Conservation (phyloP, 92 coral and sea anemone species). For the Bergia puertoricense region DNA sequence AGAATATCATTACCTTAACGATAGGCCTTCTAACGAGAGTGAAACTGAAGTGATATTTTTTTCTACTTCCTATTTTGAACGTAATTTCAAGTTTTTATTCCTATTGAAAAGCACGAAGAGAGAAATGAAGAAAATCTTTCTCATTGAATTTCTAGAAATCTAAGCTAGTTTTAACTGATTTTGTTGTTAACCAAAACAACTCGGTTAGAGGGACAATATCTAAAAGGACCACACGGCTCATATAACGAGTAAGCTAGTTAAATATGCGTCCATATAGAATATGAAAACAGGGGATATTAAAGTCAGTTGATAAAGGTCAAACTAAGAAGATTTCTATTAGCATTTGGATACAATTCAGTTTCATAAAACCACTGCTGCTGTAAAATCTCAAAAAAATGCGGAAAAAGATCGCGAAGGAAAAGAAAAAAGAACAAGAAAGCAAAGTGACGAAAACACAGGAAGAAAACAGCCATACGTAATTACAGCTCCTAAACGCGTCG, state of each 20-base stretch:
- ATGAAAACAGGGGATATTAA: neutral
- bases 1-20: constrained; percentile 20
- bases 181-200: constrained; percentile 6
- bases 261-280: neutral
- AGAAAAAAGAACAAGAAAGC: neutral
- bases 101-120: neutral
- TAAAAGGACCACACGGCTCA: neutral
- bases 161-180: neutral
- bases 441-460: neutral
- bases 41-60: constrained; percentile 2
- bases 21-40: neutral
- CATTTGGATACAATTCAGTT: neutral
- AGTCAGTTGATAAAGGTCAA: neutral
- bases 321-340: neutral
- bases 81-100: neutral
- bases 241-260: constrained; percentile 20
- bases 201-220: constrained; percentile 10
- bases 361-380: neutral
- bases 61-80: neutral
- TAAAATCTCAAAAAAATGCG: neutral
- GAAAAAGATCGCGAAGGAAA: neutral
- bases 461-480: neutral
- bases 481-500: neutral
- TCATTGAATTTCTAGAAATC: neutral
- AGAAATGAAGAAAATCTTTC: neutral